Conservation (phyloP, 2,888 invertebrate species). For the Elegia similella region DNA sequence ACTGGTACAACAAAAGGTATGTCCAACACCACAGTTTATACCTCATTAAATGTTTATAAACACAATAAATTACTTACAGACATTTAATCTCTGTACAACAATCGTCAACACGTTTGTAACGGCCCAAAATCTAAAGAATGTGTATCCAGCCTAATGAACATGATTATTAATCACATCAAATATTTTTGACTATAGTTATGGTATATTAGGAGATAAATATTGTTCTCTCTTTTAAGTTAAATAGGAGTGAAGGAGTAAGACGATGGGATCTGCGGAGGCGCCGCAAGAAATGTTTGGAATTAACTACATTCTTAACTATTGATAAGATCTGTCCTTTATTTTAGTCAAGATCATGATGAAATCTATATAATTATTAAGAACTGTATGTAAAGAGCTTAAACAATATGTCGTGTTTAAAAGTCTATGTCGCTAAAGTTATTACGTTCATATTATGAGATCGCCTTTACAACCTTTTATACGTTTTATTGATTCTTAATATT, state of each 20-base stretch:
- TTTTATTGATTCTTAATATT: background rate
- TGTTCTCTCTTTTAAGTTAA: background rate
- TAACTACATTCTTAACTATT: conserved; percentile 6
- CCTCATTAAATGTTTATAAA: conserved; percentile 10
- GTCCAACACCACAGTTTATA: conserved; percentile 10
- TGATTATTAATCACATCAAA: conserved; percentile 12
- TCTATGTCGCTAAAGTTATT: background rate
- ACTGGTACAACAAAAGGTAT: background rate
- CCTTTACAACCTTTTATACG: background rate
- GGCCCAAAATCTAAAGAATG: background rate
- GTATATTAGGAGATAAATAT: background rate
- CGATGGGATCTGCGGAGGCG: background rate
- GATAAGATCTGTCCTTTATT: conserved; percentile 16
- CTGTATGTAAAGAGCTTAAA: background rate
- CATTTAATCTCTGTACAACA: conserved; percentile 12
- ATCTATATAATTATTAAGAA: conserved; percentile 8
- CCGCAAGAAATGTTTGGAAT: conserved; percentile 12
- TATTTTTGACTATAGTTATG: background rate
- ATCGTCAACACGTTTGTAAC: conserved; percentile 7
- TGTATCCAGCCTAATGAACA: conserved; percentile 10
- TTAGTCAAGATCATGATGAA: conserved; percentile 6
- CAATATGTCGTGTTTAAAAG: background rate
- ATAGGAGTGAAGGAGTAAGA: background rate
- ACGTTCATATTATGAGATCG: background rate
- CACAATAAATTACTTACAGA: conserved; percentile 13